phyloP scores from a whole-genome alignment of 2,888 invertebrate species.

The Spilosoma lubricipeda region DNA sequence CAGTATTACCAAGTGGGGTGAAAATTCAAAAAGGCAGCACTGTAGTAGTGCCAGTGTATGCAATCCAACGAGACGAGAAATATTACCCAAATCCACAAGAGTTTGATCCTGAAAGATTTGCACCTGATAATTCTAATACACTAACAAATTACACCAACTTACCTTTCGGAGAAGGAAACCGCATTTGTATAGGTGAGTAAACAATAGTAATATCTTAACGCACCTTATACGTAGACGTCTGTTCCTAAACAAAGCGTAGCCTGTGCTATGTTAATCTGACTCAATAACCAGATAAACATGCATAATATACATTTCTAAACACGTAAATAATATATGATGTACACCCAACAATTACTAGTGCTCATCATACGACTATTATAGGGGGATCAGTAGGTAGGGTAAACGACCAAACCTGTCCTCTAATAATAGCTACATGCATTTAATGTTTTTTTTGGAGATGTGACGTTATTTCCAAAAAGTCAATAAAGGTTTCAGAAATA shows the following conservation, averaged over 20 bases:
- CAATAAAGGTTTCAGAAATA: neutral
- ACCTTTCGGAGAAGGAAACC: constrained; percentile 83
- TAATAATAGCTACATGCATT: no score
- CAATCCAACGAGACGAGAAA: constrained; percentile 69
- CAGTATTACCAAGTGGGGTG: constrained; percentile 60
- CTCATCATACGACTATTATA: no score
- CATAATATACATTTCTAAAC: neutral
- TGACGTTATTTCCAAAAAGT: neutral
- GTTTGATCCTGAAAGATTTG: constrained; percentile 82
- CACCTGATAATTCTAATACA: constrained; percentile 52
- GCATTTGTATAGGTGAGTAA: constrained; percentile 80
- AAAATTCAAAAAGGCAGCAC: constrained; percentile 58
- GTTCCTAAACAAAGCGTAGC: neutral
- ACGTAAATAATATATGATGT: neutral
- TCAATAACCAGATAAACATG: neutral
- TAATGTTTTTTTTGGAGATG: no score
- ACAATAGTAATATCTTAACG: neutral
- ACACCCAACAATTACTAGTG: no score
- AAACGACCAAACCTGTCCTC: no score
- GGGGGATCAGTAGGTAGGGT: no score
- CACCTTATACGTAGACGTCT: neutral
- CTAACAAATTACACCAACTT: constrained; percentile 70
- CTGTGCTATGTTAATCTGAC: no score
- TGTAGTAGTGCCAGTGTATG: constrained; percentile 61
- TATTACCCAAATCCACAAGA: constrained; percentile 70